These are phyloP conservation scores for Oncorhynchus tshawytscha DNA, from an alignment of 2,113 vertebrate species.

Conservation along the genomic window DNA sequence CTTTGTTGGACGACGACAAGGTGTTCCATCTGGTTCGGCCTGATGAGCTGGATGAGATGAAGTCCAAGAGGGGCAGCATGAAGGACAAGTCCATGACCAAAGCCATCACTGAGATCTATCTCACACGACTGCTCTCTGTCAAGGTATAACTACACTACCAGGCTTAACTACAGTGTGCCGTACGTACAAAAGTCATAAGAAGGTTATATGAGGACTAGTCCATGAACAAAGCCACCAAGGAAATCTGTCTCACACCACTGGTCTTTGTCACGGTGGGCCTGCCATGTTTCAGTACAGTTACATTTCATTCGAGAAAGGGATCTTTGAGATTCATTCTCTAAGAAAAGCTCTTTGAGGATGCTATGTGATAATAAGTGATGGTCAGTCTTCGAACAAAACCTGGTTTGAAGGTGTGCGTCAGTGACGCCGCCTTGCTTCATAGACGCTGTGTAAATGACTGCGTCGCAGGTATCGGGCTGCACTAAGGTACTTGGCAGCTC, in stretches of 20 bases:
- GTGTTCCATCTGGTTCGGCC: slow-evolving; percentile 94
- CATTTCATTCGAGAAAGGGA: background rate
- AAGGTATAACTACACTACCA: slow-evolving; percentile 76
- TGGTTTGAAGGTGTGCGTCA: too few relatives aligned
- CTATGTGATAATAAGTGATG: too few relatives aligned
- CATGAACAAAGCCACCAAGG: slow-evolving; percentile 97
- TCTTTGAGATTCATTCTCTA: too few relatives aligned
- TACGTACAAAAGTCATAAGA: too few relatives aligned
- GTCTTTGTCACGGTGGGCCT: slow-evolving; percentile 92
- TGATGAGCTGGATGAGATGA: slow-evolving; percentile 93
- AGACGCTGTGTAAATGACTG: background rate
- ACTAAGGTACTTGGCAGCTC: too few relatives aligned
- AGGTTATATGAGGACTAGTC: slow-evolving; percentile 82
- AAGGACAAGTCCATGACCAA: slow-evolving; percentile 98
- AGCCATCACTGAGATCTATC: slow-evolving; percentile 99
- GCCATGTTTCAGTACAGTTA: background rate
- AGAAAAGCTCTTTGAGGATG: too few relatives aligned
- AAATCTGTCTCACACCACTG: slow-evolving; percentile 97
- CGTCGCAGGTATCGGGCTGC: background rate
- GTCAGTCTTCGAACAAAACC: too few relatives aligned
- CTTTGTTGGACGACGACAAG: slow-evolving; percentile 94
- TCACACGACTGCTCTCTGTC: slow-evolving; percentile 95
- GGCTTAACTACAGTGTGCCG: too few relatives aligned
- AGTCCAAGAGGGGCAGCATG: slow-evolving; percentile 87
- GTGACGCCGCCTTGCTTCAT: too few relatives aligned